Conservation (phyloP, 2,797 vertebrate genomes). For the Sebastes taczanowskii region DNA sequence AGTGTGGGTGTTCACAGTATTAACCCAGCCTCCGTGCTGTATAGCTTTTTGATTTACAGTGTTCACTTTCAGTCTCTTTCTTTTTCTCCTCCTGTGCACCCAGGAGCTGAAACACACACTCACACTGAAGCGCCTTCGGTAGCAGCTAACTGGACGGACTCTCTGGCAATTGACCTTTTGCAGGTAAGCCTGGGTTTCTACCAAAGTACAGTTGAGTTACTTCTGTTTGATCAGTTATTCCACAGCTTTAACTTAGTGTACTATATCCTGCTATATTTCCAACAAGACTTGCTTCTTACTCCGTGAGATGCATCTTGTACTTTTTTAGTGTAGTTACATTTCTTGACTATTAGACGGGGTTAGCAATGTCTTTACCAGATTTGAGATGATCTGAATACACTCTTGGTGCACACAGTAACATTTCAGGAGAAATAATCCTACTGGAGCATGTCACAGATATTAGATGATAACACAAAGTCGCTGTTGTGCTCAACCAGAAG, state of each 20-base stretch:
- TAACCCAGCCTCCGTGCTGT: constrained; percentile 37
- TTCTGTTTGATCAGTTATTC: background rate
- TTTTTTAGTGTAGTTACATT: background rate
- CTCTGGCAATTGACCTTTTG: constrained; percentile 89
- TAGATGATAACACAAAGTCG: constrained; percentile 17
- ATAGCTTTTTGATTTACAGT: constrained; percentile 39
- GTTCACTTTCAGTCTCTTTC: constrained; percentile 33
- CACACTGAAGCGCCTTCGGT: constrained; percentile 84
- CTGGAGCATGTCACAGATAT: constrained; percentile 19
- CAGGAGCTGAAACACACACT: constrained; percentile 82
- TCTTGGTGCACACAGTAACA: background rate
- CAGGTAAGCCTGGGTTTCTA: constrained; percentile 75
- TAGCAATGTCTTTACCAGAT: background rate
- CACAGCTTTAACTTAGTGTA: background rate
- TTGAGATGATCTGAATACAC: background rate
- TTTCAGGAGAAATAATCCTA: background rate
- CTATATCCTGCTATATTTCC: background rate
- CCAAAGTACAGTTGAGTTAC: too few species aligned
- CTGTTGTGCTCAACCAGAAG: constrained; percentile 12
- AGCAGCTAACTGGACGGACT: constrained; percentile 88
- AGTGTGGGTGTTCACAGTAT: constrained; percentile 57
- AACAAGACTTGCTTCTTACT: background rate
- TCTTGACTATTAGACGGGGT: background rate
- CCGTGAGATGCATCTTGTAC: background rate
- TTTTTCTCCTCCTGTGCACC: background rate